Percentiles rank a stretch among this genome's conserved stretches.
phyloP scores from a whole-genome alignment of 2,888 invertebrate genomes.

The Pollenia amentaria region DNA sequence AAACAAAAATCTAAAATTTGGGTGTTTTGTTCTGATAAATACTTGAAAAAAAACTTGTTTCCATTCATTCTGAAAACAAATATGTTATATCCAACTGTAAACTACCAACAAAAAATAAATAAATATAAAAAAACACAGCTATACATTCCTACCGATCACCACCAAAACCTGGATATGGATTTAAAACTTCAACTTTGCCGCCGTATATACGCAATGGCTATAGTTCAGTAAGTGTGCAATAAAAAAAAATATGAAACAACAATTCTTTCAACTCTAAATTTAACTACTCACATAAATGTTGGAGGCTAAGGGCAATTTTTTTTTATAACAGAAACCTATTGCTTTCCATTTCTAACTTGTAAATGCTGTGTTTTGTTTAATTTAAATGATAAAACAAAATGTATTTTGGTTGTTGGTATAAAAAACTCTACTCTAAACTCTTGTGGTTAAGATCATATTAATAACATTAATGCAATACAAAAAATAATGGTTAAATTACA shows the following conservation, averaged over 20 bases:
- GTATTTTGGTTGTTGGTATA: conserved; percentile 64
- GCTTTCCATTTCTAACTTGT: conserved; percentile 60
- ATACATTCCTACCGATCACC: conserved; percentile 87
- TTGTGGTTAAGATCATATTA: conserved; percentile 54
- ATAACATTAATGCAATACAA: conserved; percentile 43
- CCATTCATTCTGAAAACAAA: conserved; percentile 66
- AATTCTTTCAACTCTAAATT: conserved; percentile 46
- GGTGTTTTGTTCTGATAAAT: conserved; percentile 80
- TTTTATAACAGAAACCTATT: conserved; percentile 42
- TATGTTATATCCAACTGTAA: conserved; percentile 52
- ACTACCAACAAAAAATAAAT: conserved; percentile 65
- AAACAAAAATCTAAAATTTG: conserved; percentile 39
- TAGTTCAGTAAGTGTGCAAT: conserved; percentile 84
- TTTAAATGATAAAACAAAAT: conserved; percentile 42
- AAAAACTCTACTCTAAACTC: conserved; percentile 41
- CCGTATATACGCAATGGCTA: conserved; percentile 86
- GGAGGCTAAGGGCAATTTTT: conserved; percentile 48
- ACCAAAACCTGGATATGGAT: conserved; percentile 91
- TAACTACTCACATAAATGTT: conserved; percentile 38
- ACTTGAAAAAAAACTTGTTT: conserved; percentile 55
- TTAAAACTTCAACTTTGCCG: conserved; percentile 91
- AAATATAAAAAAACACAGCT: conserved; percentile 78
- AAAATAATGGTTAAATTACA: conserved; percentile 59
- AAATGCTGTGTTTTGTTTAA: conserved; percentile 70
- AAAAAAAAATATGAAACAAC: conserved; percentile 42